These are phyloP conservation scores for Notothenia coriiceps DNA, from an alignment of 2,113 vertebrate species.

Conservation along the genomic window DNA sequence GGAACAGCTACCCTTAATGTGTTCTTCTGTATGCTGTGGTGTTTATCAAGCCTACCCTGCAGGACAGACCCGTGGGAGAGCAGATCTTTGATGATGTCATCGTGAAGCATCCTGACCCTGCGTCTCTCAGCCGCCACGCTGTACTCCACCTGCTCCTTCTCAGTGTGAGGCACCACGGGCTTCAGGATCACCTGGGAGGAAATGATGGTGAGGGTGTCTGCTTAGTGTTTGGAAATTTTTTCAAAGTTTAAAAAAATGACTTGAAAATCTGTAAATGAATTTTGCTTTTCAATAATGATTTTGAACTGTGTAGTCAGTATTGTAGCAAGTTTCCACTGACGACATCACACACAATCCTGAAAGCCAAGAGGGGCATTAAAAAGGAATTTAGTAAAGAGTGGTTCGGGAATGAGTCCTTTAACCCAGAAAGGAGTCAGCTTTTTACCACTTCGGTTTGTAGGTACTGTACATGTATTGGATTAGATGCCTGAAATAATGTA, in stretches of 20 bases:
- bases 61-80: constrained; percentile 78
- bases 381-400: too few relatives aligned
- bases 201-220: neutral
- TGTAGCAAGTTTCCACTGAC: too few relatives aligned
- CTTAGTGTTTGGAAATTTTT: neutral
- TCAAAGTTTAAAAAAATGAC: neutral
- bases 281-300: too few relatives aligned
- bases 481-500: too few relatives aligned
- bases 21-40: neutral
- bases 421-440: too few relatives aligned
- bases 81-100: constrained; percentile 92
- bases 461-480: too few relatives aligned
- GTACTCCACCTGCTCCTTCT: constrained; percentile 88
- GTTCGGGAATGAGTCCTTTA: too few relatives aligned
- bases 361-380: neutral
- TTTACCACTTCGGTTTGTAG: too few relatives aligned
- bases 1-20: neutral
- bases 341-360: neutral
- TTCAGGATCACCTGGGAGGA: constrained; percentile 58
- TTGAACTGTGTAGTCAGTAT: too few relatives aligned
- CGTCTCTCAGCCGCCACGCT: constrained; percentile 90
- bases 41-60: constrained; percentile 68
- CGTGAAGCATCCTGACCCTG: constrained; percentile 89
- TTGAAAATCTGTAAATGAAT: too few relatives aligned
- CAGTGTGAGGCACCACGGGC: constrained; percentile 67